A percentile compares a stretch with the other conserved stretches of the same genome.
Conservation (phyloP, 1,140 invertebrate genomes). For the Temnothorax longispinosus region DNA sequence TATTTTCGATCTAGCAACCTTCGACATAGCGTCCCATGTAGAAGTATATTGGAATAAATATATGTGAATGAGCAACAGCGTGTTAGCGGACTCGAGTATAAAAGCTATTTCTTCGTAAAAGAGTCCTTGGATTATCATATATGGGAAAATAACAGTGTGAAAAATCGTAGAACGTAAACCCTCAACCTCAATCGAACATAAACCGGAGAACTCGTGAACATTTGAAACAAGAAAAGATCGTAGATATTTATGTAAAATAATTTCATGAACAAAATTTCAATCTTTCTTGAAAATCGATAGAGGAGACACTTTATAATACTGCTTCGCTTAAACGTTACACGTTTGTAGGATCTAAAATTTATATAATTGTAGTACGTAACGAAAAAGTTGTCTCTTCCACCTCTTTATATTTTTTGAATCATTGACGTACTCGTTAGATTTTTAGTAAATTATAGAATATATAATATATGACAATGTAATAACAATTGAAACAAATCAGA, state of each 20-base stretch:
- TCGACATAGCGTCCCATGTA: neutral
- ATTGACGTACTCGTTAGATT: neutral
- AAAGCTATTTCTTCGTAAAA: slow-evolving; percentile 43
- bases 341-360: neutral
- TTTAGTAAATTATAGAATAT: neutral
- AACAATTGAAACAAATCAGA: neutral
- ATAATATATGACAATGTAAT: no score
- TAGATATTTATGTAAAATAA: slow-evolving; percentile 18
- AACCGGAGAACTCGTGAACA: slow-evolving; percentile 1
- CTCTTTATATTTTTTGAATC: neutral
- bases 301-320: neutral
- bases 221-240: neutral
- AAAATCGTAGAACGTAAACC: slow-evolving; percentile 15
- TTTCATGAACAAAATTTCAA: slow-evolving; percentile 5
- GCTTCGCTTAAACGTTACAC: neutral
- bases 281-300: neutral
- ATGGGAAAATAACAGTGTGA: slow-evolving; percentile 23
- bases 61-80: slow-evolving; percentile 34
- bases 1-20: slow-evolving; percentile 46
- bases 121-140: slow-evolving; percentile 33
- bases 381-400: neutral
- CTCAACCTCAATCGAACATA: slow-evolving; percentile 13
- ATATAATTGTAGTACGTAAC: neutral
- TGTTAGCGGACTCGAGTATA: slow-evolving; percentile 10
- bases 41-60: slow-evolving; percentile 53